Evolutionary conservation across 2,888 invertebrate species (phyloP).

Genomic region (Synanthedon tipuliformis): DNA sequence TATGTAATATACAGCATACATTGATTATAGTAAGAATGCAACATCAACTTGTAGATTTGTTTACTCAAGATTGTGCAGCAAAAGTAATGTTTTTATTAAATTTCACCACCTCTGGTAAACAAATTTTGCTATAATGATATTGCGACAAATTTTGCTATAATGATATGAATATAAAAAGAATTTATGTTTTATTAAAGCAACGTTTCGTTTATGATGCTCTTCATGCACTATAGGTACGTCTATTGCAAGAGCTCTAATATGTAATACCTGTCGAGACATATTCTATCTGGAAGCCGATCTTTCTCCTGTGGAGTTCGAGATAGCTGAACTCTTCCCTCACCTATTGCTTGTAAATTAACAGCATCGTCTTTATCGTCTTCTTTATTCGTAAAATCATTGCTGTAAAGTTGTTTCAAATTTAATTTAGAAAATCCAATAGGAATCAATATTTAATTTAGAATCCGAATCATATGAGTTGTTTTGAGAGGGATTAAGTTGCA

Average conservation of each 20-base stretch:
- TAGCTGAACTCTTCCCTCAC: conserved; percentile 76
- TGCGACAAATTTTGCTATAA: no score
- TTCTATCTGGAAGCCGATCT: conserved; percentile 87
- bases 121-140: no score
- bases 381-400: conserved; percentile 16
- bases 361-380: conserved; percentile 48
- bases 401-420: not conserved
- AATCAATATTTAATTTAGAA: conserved; percentile 1
- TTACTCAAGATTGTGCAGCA: no score
- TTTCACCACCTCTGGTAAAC: no score
- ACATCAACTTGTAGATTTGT: no score
- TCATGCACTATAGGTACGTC: not conserved
- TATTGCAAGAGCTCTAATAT: not conserved
- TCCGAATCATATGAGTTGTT: not conserved
- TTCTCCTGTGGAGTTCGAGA: conserved; percentile 80
- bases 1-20: not conserved
- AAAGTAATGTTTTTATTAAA: no score
- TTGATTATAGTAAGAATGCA: no score
- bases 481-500: no score
- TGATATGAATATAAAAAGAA: no score
- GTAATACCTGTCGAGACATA: conserved; percentile 83
- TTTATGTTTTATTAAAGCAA: no score
- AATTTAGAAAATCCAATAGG: not conserved
- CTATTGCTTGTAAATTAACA: conserved; percentile 68
- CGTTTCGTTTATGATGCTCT: no score